Evolutionary conservation across 2,888 invertebrate species (phyloP), one percentile per base, ranked within the genome.

Genomic region (Stenurella melanura): DNA sequence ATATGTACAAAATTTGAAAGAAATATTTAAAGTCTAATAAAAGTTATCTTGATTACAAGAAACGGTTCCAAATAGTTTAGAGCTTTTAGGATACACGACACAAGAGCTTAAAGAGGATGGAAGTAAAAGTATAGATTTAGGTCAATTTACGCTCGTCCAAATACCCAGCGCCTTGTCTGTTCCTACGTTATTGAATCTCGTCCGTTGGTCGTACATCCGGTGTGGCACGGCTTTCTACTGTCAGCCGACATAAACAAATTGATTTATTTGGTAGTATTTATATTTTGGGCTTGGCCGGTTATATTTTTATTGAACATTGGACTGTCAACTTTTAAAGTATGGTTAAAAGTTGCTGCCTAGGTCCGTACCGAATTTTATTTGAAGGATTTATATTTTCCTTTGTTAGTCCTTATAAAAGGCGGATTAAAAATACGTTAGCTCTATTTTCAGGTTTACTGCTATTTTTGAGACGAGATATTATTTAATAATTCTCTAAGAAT

Each of bases 201-300:
- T 64, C 70, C 70, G 75, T 57, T 70, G 75, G 70, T 56, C 69
- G 75, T 34, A 61, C 75, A 75, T 75, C 75, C 75, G 75, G 69
- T 71, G 63, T 63, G 70, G 34, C 69, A 54, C 54, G 61, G 63
- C 74, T 74, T 74, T 74, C 74, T 71, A 64, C 61, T 75, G 70
- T 75, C 75, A 75, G 75, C 70, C 67, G 78, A 80, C 81, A 74
- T 80, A 81, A 80, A 81, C 80, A 80, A 77, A 78, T 81, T 81
- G 81, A 81, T 81, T 81, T 80, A 81, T 81, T 80, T 78, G 76
- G 80, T 71, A 76, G 75, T 81, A 81, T 81, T 80, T 81, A 78
- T 81, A 80, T 80, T 80, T 80, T 71, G 71, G 76, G 75, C 57
- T 58, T 79, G 63, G 70, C 50, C 75, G 78, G 73, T 81, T 80